Evolutionary conservation across 2,888 invertebrate genomes (phyloP), one percentile per base, ranked within the genome.

Genomic region (Harpalus rufipes): DNA sequence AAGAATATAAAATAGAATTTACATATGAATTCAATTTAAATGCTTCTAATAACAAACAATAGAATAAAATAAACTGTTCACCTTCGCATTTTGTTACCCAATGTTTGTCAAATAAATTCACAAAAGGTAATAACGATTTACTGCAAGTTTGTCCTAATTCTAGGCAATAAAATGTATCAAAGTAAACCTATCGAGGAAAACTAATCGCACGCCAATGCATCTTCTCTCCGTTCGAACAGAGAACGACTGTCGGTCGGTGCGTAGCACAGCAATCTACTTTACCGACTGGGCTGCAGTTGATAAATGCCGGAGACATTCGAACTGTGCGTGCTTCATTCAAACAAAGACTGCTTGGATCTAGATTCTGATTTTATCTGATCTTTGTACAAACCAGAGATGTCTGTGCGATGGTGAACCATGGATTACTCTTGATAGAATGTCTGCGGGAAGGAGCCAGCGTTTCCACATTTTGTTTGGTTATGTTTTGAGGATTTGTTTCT

Each of bases 301-400:
- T 74, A 74, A 74, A 74, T 74, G 41, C 72, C 72, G 44, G 72
- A 44, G 41, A 74, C 72, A 74, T 74, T 44, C 41, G 44, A 41
- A 74, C 44, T 74, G 79, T 79, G 78, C 78, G 78, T 78, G 78
- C 56, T 79, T 61, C 32, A 39, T 79, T 79, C 79, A 39, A 79
- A 79, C 59, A 79, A 79, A 79, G 79, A 79, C 79, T 79, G 39
- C 39, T 74, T 74, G 18, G 18, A 74, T 74, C 79, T 79, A 18
- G 59, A 79, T 79, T 79, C 41, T 39, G 59, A 79, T 79, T 59
- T 79, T 74, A 74, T 74, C 68, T 39, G 41, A 65, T 65, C 68
- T 68, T 41, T n/a, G 68, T 39, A 68, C 68, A 68, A 68, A 44
- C 72, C 44, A 74, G 25, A 74, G 72, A 44, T 21, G 41, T 18